phyloP scores from a whole-genome alignment of 2,113 vertebrate genomes.

The Heterotis niloticus region DNA sequence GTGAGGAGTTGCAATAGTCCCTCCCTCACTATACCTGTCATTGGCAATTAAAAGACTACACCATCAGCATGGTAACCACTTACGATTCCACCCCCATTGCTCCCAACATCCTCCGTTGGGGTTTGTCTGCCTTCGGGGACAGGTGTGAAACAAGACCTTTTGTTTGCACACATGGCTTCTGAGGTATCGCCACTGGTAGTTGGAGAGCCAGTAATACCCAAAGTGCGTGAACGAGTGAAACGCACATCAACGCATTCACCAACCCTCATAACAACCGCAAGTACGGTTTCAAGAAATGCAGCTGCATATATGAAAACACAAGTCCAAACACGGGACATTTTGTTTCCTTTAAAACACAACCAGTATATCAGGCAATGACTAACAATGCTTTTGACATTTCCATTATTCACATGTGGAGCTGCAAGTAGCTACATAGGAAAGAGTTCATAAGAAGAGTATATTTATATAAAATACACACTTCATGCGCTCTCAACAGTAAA shows the following conservation, averaged over 20 bases:
- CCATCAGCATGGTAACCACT: neutral
- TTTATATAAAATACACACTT: too few relatives aligned
- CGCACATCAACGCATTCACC: neutral
- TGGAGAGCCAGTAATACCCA: neutral
- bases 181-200: neutral
- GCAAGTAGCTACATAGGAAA: too few relatives aligned
- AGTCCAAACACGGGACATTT: neutral
- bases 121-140: neutral
- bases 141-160: neutral
- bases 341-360: too few relatives aligned
- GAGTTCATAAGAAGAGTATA: too few relatives aligned
- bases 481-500: too few relatives aligned
- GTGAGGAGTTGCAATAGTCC: neutral
- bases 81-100: neutral
- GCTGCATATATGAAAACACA: neutral
- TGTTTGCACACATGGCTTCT: conserved; percentile 1
- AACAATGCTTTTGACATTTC: too few relatives aligned
- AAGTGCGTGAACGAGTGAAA: neutral
- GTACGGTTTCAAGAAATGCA: neutral
- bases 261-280: neutral
- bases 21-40: neutral
- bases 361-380: too few relatives aligned
- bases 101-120: neutral
- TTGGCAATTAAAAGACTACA: conserved; percentile 13
- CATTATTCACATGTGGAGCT: too few relatives aligned